phyloP scores from a whole-genome alignment of 2,888 invertebrate species.

The Andrena dorsata region DNA sequence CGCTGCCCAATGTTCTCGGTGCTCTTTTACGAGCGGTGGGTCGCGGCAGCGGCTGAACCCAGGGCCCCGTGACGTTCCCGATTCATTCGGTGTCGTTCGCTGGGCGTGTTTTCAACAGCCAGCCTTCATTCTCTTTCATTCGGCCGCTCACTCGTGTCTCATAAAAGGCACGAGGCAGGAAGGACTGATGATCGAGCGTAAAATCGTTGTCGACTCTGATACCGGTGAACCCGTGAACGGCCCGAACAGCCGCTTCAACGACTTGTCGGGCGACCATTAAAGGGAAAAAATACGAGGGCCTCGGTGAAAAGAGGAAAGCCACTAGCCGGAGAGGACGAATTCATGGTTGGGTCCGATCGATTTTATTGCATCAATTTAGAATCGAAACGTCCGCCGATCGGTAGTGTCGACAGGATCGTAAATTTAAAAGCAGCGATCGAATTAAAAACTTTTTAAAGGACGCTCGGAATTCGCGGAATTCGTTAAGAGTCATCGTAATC shows the following conservation, averaged over 20 bases:
- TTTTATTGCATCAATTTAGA: conserved; percentile 22
- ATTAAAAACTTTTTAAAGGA: not conserved
- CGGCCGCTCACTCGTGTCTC: not conserved
- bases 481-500: not conserved
- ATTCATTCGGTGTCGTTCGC: conserved; percentile 38
- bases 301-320: not conserved
- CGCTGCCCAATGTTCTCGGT: conserved; percentile 31
- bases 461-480: conserved; percentile 16
- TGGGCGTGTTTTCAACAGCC: conserved; percentile 45
- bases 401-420: conserved; percentile 8
- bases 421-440: not conserved
- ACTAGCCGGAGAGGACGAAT: conserved; percentile 15
- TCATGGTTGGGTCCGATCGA: not conserved
- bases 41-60: conserved; percentile 23
- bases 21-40: conserved; percentile 50
- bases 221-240: conserved; percentile 12
- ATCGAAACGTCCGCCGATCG: conserved; percentile 14
- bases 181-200: conserved; percentile 34
- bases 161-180: conserved; percentile 41
- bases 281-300: conserved; percentile 42
- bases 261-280: conserved; percentile 59
- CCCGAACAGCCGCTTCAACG: conserved; percentile 70
- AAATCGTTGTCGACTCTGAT: conserved; percentile 43
- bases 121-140: conserved; percentile 6
- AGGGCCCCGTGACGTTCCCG: conserved; percentile 7